Evolutionary conservation across 2,113 vertebrate species (phyloP), one percentile per base, ranked within the genome.

Genomic region (Corvus hawaiiensis): DNA sequence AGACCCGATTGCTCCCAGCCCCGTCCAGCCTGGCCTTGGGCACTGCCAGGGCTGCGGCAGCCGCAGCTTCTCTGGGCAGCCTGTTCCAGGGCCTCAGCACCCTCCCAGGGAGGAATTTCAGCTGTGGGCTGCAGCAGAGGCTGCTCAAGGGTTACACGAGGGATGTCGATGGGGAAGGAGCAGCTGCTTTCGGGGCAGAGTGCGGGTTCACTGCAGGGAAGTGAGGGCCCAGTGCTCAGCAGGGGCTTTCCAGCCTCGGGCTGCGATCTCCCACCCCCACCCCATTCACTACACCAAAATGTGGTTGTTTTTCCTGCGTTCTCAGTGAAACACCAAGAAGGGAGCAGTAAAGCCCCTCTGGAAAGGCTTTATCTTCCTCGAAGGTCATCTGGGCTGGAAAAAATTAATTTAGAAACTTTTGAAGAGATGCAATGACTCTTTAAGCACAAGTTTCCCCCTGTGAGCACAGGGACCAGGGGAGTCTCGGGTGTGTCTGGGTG

Each of bases 381-480:
- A 11, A 49, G 23, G 48, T 9, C 17, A 24, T 6, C 19, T 16
- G 32, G 20, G 32, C 10, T 39, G 8, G 44, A 15, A 14, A 52
- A 51, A 68, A 52, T 1, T 32, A 7, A 33, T 9, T 13, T 24
- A 20, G 30, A 37, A 68, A 16, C 9, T 24, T 39, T 28, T 9
- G 4, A 16, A 46, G 39, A 49, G 43, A 11, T 16, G 37, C 30
- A 48, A 0, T 11, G 5, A 52, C 3, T 46, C 15, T 79, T 81
- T 7, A 19, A 28, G 30, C 32, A 5, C 1, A 1, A 3, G 13
- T 17, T n/a, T 63, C 63, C 22, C 6, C 0, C 4, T 7, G n/a
- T 0, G 2, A 64, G 23, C 35, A 13, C 30, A 9, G 0, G 0
- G 44, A 37, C 1, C 41, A 10, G 23, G 7, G n/a, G 8, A 27